A percentile compares a stretch with the other conserved stretches of the same genome.
Evolutionary conservation across 2,888 invertebrate genomes (phyloP).

Genomic region (Sacculina carcini): DNA sequence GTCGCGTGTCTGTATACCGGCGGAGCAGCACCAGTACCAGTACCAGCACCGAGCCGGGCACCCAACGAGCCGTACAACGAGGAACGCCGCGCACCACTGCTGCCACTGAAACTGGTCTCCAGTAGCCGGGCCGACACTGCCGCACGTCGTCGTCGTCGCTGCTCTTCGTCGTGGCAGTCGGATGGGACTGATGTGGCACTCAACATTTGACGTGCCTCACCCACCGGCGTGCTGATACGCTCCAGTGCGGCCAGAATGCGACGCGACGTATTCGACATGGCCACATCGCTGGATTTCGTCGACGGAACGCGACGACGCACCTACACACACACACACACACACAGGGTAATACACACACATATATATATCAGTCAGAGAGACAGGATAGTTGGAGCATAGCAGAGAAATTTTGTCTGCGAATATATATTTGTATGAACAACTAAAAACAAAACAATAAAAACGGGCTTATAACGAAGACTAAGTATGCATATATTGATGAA

Average conservation of each 20-base stretch:
- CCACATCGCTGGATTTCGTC: no score
- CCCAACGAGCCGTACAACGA: constrained; percentile 15
- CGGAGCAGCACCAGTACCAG: constrained; percentile 10
- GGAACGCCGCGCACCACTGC: background rate
- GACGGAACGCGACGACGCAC: no score
- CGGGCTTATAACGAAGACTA: no score
- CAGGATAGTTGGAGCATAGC: no score
- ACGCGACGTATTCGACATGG: constrained; percentile 30
- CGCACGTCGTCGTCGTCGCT: constrained; percentile 7
- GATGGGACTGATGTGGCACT: constrained; percentile 9
- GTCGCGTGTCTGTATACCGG: constrained; percentile 17
- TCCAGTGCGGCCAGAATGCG: constrained; percentile 52
- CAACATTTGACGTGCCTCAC: constrained; percentile 51
- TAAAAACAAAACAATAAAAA: no score
- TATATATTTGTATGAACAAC: no score
- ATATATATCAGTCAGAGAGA: no score
- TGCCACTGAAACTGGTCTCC: background rate
- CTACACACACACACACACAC: no score
- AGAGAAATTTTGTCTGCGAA: no score
- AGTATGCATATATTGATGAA: no score
- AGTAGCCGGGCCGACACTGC: constrained; percentile 8
- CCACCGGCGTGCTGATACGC: constrained; percentile 49
- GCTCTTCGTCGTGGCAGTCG: constrained; percentile 8
- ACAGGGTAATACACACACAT: no score
- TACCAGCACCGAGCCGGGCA: constrained; percentile 14